Conservation (phyloP, 2,888 invertebrate species). For the Thymelicus lineola region DNA sequence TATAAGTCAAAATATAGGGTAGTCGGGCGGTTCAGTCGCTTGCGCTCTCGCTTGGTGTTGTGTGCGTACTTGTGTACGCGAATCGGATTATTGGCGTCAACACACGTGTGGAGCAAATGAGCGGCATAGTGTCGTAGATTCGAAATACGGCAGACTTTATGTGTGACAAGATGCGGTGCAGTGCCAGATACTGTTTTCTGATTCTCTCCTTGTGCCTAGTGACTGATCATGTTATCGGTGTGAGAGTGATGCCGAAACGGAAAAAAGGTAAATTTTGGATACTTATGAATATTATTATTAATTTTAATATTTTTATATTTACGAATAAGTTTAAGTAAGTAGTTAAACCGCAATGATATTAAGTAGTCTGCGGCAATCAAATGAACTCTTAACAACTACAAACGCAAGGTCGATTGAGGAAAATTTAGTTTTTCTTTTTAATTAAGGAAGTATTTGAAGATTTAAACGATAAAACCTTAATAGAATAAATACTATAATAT, state of each 20-base stretch:
- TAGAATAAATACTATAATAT: not conserved
- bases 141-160: slow-evolving; percentile 56
- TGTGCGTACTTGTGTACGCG: slow-evolving; percentile 55
- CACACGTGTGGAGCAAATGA: slow-evolving; percentile 64
- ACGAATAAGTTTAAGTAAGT: not conserved
- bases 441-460: slow-evolving; percentile 21
- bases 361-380: slow-evolving; percentile 9
- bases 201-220: slow-evolving; percentile 81
- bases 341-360: not conserved
- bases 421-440: slow-evolving; percentile 33
- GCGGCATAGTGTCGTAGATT: slow-evolving; percentile 59
- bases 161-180: slow-evolving; percentile 79
- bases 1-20: slow-evolving; percentile 87
- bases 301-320: too few relatives aligned
- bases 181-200: slow-evolving; percentile 81
- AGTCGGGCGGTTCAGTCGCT: slow-evolving; percentile 81
- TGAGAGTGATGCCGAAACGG: slow-evolving; percentile 83
- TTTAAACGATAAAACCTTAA: slow-evolving; percentile 1
- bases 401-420: slow-evolving; percentile 32
- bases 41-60: slow-evolving; percentile 57
- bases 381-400: slow-evolving; percentile 18
- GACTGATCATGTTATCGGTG: slow-evolving; percentile 81
- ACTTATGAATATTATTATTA: not conserved
- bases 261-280: slow-evolving; percentile 79
- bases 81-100: slow-evolving; percentile 53